Evolutionary conservation across 1,140 invertebrate species (phyloP), one percentile per base, ranked within the genome.

Genomic region (Plutomurus gul): DNA sequence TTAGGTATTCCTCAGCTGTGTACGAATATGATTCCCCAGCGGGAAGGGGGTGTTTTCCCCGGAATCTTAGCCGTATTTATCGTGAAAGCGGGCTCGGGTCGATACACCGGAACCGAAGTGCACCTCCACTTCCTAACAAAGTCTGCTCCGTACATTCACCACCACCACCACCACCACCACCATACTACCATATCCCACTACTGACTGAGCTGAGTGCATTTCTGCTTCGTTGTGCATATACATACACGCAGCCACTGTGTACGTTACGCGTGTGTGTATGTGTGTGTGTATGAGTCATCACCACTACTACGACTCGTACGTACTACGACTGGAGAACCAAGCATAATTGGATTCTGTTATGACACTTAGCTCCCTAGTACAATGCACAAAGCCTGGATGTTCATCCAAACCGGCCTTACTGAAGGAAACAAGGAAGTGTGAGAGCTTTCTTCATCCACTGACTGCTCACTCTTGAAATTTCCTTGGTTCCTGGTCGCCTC

Each of bases 1-100:
- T 65, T 65, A 65, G 36, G 56, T 65, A 65, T 65, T 65, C 56
- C 56, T 65, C 56, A 65, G 56, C 56, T 65, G 56, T 65, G 56
- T 65, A 65, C 56, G 56, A 65, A 65, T 65, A 30, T 65, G 56
- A 65, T 65, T 65, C 56, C 56, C 56, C 56, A 65, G 56, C 56
- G 56, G 56, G 56, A 65, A 65, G 56, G 56, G 56, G 56, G 56
- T 65, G 56, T 65, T 65, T 65, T 65, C 56, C 56, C 56, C 36
- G 56, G 51, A 65, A 65, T 65, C 56, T 65, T 65, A 13, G 49
- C 30, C 49, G 56, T 65, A 65, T 65, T 65, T 65, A 65, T 65
- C 56, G 56, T 65, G 56, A 65, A 33, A 65, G 27, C 25, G 56
- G 56, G 56, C 36, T 65, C 27, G 56, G 56, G 56, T 65, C 56